Conservation (phyloP, 2,888 invertebrate genomes). For the Napeogenes inachia region DNA sequence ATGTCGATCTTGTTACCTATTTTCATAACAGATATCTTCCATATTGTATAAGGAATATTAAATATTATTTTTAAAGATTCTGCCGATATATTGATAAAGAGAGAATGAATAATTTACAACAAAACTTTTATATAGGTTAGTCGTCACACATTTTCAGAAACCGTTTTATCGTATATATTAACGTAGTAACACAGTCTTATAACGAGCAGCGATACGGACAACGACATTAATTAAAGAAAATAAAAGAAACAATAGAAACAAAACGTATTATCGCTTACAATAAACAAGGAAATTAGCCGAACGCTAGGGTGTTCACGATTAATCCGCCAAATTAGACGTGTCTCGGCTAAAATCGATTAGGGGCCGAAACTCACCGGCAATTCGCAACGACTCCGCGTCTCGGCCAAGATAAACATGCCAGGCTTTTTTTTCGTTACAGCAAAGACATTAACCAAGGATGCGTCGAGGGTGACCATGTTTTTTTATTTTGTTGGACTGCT, state of each 20-base stretch:
- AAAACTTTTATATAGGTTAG: too few species aligned
- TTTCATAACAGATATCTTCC: too few species aligned
- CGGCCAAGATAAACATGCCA: slow-evolving; percentile 75
- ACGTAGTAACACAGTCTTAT: too few species aligned
- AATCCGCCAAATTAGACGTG: slow-evolving; percentile 73
- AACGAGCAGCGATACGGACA: background rate
- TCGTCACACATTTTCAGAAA: too few species aligned
- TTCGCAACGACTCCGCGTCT: slow-evolving; percentile 61
- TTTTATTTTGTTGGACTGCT: slow-evolving; percentile 27
- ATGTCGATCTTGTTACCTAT: too few species aligned
- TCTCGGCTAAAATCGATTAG: slow-evolving; percentile 74
- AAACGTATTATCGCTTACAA: slow-evolving; percentile 50
- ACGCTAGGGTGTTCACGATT: slow-evolving; percentile 73
- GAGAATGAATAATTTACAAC: too few species aligned
- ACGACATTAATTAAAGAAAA: background rate
- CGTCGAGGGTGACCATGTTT: slow-evolving; percentile 47
- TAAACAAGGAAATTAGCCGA: slow-evolving; percentile 71
- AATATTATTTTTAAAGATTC: too few species aligned
- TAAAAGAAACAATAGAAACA: slow-evolving; percentile 26
- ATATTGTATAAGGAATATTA: too few species aligned
- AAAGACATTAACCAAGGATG: slow-evolving; percentile 77
- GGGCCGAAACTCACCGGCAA: slow-evolving; percentile 51
- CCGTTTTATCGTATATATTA: too few species aligned
- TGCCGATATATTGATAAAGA: too few species aligned
- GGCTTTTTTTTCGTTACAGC: slow-evolving; percentile 67